Percentiles rank a stretch among this genome's conserved stretches.
Conservation (phyloP, 2,888 invertebrate species). For the Aelia acuminata region DNA sequence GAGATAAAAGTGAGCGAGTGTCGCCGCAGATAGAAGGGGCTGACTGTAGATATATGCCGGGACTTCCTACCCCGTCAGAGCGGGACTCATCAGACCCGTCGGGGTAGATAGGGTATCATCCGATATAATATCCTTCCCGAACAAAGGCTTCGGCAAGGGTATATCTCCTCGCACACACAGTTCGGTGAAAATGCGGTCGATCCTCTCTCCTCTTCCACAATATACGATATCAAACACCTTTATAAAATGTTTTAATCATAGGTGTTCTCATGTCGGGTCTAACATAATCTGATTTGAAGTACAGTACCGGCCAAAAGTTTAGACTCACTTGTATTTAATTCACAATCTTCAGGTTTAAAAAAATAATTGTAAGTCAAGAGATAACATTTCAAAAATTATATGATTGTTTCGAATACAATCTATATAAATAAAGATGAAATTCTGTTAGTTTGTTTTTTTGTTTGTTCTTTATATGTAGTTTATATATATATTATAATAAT, state of each 20-base stretch:
- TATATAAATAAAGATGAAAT: no score
- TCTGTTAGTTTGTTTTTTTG: no score
- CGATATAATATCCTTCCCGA: conserved; percentile 19
- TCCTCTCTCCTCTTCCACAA: background rate
- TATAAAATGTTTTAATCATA: background rate
- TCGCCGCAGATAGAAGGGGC: background rate
- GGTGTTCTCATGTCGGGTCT: background rate
- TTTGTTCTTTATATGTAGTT: no score
- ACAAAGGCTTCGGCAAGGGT: background rate
- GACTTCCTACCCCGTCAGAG: background rate
- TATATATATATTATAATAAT: no score
- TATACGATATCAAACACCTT: background rate
- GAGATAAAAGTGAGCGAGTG: background rate
- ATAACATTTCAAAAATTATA: no score
- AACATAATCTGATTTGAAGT: no score
- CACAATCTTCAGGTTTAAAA: no score
- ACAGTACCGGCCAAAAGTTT: no score
- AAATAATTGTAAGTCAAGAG: no score
- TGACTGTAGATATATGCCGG: background rate
- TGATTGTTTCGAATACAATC: no score
- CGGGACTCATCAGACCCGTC: background rate
- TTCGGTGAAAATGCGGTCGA: background rate
- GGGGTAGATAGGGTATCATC: conserved; percentile 12
- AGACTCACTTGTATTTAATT: no score
- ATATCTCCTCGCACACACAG: background rate